Evolutionary conservation across 2,797 vertebrate genomes (phyloP).

Genomic region (Notamacropus eugenii): DNA sequence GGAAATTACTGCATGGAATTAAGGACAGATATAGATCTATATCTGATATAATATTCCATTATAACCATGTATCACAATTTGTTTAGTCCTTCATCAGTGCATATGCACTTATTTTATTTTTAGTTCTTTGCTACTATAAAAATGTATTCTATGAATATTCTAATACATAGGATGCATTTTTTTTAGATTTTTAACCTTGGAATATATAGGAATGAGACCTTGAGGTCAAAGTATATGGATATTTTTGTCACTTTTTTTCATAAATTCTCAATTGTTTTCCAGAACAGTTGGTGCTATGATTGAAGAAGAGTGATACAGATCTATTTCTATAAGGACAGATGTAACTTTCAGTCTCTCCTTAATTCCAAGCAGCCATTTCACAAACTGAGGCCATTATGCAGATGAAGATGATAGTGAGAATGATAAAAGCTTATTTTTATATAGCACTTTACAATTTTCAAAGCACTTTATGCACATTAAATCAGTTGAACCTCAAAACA

Average conservation of each 20-base stretch:
- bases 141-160: neutral
- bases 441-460: neutral
- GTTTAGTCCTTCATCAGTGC: neutral
- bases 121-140: neutral
- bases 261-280: neutral
- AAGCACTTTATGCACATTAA: neutral
- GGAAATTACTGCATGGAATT: neutral
- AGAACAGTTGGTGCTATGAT: neutral
- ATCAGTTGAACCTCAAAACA: neutral
- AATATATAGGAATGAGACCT: neutral
- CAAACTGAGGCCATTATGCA: conserved; percentile 10
- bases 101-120: neutral
- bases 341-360: neutral
- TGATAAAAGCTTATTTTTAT: neutral
- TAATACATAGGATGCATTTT: neutral
- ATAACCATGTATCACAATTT: neutral
- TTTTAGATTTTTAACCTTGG: neutral
- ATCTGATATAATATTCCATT: neutral
- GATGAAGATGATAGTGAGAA: neutral
- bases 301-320: neutral
- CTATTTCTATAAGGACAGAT: neutral
- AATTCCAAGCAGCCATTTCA: neutral
- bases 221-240: neutral
- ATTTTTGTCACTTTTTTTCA: neutral
- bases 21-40: neutral